phyloP scores from a whole-genome alignment of 2,888 invertebrate species.

The Hypena proboscidalis region DNA sequence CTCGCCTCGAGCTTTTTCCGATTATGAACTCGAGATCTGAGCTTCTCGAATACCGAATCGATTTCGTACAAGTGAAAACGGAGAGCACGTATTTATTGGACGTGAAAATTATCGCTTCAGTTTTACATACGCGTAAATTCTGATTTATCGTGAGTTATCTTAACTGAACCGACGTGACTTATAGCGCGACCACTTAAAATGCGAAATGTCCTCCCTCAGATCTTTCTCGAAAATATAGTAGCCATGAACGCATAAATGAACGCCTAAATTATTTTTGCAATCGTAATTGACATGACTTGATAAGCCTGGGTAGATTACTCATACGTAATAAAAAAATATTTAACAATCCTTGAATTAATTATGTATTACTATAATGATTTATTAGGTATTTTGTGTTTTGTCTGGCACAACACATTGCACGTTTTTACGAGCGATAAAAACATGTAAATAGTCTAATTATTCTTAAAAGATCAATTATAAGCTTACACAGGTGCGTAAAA shows the following conservation, averaged over 20 bases:
- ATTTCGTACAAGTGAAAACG: constrained; percentile 55
- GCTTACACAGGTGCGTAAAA: constrained; percentile 6
- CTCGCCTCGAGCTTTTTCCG: constrained; percentile 31
- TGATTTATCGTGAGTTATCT: constrained; percentile 61
- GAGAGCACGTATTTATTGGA: constrained; percentile 56
- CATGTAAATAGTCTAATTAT: neutral
- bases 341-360: neutral
- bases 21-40: constrained; percentile 36
- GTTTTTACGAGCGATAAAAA: too few relatives aligned
- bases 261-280: constrained; percentile 20
- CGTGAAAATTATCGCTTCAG: constrained; percentile 58
- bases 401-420: too few relatives aligned
- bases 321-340: neutral
- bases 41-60: constrained; percentile 40
- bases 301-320: too few relatives aligned
- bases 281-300: constrained; percentile 8
- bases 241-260: constrained; percentile 19
- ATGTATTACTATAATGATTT: too few relatives aligned
- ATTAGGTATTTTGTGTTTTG: too few relatives aligned
- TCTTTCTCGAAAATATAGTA: constrained; percentile 43
- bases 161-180: constrained; percentile 50
- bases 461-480: neutral
- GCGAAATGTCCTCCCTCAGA: constrained; percentile 46
- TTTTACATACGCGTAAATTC: constrained; percentile 59
- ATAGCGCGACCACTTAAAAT: constrained; percentile 48